phyloP scores from a whole-genome alignment of 1,140 invertebrate species.

The Psix sp. region DNA sequence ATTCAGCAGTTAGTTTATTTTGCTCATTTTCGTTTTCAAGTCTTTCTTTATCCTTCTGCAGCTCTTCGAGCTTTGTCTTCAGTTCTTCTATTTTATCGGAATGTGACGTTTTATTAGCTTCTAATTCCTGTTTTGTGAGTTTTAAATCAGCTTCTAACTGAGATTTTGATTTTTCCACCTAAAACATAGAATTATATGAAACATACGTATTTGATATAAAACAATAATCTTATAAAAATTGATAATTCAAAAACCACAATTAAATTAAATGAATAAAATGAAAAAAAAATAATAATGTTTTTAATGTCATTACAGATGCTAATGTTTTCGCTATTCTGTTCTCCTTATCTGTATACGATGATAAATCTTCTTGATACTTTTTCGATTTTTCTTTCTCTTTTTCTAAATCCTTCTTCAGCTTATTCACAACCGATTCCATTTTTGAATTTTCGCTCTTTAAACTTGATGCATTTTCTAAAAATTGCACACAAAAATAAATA shows the following conservation, averaged over 20 bases:
- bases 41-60: slow-evolving; percentile 81
- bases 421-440: slow-evolving; percentile 68
- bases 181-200: slow-evolving; percentile 4
- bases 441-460: slow-evolving; percentile 69
- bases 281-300: slow-evolving; percentile 10
- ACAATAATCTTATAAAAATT: slow-evolving; percentile 9
- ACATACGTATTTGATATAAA: neutral
- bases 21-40: slow-evolving; percentile 73
- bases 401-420: slow-evolving; percentile 69
- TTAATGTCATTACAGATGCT: slow-evolving; percentile 62
- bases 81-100: slow-evolving; percentile 74
- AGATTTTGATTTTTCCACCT: slow-evolving; percentile 69
- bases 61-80: slow-evolving; percentile 74
- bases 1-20: slow-evolving; percentile 76
- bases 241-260: slow-evolving; percentile 3
- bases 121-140: slow-evolving; percentile 69
- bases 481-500: slow-evolving; percentile 2
- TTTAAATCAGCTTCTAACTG: slow-evolving; percentile 72
- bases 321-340: slow-evolving; percentile 68
- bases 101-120: slow-evolving; percentile 66
- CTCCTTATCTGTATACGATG: slow-evolving; percentile 66
- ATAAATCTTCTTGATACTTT: slow-evolving; percentile 73
- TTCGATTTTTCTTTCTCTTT: slow-evolving; percentile 72
- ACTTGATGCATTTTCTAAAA: slow-evolving; percentile 66
- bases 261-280: neutral